Base-by-base conservation (phyloP, 1,140 invertebrate species). In the Drosophila mayri region DNA sequence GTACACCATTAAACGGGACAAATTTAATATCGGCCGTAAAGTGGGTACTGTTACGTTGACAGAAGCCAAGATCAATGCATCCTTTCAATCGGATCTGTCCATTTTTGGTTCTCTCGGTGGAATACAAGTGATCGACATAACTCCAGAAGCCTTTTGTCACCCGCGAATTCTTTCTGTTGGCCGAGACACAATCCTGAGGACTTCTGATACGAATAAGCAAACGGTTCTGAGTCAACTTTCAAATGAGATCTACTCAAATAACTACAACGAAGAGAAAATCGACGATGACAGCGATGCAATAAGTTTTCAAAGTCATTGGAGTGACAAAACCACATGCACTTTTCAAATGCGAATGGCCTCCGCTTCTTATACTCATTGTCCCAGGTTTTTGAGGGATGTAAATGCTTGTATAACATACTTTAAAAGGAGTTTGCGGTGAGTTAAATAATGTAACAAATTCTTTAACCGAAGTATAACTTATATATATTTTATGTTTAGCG, bases 31-130 rank as follows among this genome's bases (percentile, higher is more conserved):
- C 35, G 98, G 97, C 0, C 95, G 96, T 73, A 99, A 99, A 94
- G 97, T 99, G 74, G 98, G 97, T 35, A 99, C 98, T 1, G 97
- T 97, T 18, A 99, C 98, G 2, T 95, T 99, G 94, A 96, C 96
- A 28, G 96, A 97, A 88, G 98, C 98, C 1, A 96, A 96, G 92
- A 97, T 99, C 71, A 96, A 98, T 93, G 97, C 97, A n/a, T 96
- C 96, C 1, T 93, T 98, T 68, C 95, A 96, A 95, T 92, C 93
- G 93, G 93, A 73, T 38, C 52, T 98, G 66, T 92, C 94, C 43
- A 95, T 98, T 57, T 95, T 96, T 75, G 98, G 98, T 1, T 98
- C 97, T 3, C 93, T 99, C 22, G 98, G 98, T 52, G 98, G 98
- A 11, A 94, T 99, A 38, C 98, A 99, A 91, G 95, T 97, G 41